phyloP scores from a whole-genome alignment of 2,797 vertebrate species.

The Poliocrania exsul region DNA sequence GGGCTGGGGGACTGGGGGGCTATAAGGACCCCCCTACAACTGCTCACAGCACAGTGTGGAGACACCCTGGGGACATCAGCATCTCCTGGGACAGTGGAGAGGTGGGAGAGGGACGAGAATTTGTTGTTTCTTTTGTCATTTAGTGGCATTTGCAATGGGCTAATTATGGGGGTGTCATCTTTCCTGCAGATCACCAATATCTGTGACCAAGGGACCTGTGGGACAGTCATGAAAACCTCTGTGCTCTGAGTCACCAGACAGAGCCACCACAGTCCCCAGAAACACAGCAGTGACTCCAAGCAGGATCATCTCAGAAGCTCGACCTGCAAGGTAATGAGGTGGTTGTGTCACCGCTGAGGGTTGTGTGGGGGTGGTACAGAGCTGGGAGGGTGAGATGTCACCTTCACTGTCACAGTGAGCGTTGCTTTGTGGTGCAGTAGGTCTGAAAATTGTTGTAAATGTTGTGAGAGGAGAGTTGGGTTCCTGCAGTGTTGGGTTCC shows the following conservation, averaged over 20 bases:
- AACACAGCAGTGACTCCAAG: neutral
- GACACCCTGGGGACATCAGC: neutral
- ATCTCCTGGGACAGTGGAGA: neutral
- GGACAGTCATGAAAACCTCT: neutral
- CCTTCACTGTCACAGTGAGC: accelerated
- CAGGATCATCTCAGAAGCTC: neutral
- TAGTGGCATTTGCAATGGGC: neutral
- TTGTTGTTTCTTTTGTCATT: neutral
- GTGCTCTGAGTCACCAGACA: neutral
- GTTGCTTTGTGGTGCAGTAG: neutral
- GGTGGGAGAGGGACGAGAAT: neutral
- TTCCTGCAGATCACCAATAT: neutral
- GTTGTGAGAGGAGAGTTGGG: neutral
- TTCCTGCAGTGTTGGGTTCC: neutral
- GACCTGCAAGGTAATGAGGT: neutral
- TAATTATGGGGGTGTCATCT: neutral
- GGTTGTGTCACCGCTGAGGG: neutral
- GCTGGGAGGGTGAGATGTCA: neutral
- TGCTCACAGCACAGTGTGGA: neutral
- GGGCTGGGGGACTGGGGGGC: neutral
- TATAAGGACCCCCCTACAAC: neutral
- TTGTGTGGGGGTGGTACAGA: neutral
- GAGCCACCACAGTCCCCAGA: neutral
- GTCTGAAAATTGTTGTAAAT: neutral
- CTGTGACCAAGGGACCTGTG: neutral